These are phyloP conservation scores for Torymus texanus DNA, from an alignment of 2,888 invertebrate species.

Conservation along the genomic window DNA sequence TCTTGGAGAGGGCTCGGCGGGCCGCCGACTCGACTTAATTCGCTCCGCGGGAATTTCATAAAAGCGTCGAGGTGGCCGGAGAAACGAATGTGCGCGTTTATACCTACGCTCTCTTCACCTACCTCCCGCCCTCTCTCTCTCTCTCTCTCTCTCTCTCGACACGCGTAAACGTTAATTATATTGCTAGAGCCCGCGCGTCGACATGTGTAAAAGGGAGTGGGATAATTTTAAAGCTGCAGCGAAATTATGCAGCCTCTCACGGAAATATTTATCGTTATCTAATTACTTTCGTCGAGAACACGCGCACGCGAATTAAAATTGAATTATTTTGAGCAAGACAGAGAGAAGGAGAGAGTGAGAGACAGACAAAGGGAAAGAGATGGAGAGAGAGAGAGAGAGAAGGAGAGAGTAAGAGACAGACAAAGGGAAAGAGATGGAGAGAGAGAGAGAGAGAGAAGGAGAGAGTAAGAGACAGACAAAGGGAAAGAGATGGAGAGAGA, in stretches of 20 bases:
- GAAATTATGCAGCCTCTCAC: slow-evolving; percentile 21
- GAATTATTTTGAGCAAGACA: background rate
- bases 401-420: background rate
- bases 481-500: no score
- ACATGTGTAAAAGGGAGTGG: slow-evolving; percentile 28
- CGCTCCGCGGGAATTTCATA: slow-evolving; percentile 55
- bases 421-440: slow-evolving; percentile 51
- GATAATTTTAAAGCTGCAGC: slow-evolving; percentile 38
- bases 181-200: slow-evolving; percentile 32
- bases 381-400: background rate
- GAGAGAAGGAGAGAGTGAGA: background rate
- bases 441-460: slow-evolving; percentile 49
- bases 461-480: no score
- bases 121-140: background rate
- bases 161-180: slow-evolving; percentile 54
- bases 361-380: background rate
- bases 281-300: slow-evolving; percentile 22
- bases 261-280: slow-evolving; percentile 32
- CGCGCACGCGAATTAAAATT: slow-evolving; percentile 17
- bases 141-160: slow-evolving; percentile 32
- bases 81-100: slow-evolving; percentile 62
- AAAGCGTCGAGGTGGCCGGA: slow-evolving; percentile 15
- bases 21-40: slow-evolving; percentile 47
- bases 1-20: slow-evolving; percentile 41
- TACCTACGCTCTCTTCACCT: background rate